Conservation (phyloP, 1,140 invertebrate genomes). For the Caenorhabditis inopinata region DNA sequence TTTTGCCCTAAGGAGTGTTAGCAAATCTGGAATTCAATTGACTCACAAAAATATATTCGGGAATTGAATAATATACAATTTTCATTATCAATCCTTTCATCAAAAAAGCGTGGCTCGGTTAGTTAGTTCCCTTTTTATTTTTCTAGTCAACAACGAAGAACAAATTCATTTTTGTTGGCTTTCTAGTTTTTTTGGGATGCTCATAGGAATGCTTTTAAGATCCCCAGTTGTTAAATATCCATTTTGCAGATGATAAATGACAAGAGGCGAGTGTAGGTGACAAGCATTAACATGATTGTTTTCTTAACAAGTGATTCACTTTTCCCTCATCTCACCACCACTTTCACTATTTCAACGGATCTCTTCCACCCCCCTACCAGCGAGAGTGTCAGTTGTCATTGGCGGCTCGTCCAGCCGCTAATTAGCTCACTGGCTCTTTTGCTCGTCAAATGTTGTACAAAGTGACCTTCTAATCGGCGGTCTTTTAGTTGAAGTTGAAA, state of each 20-base stretch:
- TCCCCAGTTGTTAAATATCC: not conserved
- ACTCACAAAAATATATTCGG: no score
- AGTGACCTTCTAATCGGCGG: constrained; percentile 31
- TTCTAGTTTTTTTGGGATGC: not conserved
- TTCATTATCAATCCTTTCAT: no score
- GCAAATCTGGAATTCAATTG: no score
- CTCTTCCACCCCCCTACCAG: not conserved
- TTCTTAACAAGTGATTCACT: constrained; percentile 22
- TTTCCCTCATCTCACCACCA: constrained; percentile 1
- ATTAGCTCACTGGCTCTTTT: constrained; percentile 22
- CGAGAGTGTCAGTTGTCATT: constrained; percentile 31
- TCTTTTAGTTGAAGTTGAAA: not conserved
- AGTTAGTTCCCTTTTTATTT: not conserved
- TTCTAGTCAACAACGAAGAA: no score
- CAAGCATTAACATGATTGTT: constrained; percentile 34
- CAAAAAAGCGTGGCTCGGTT: no score
- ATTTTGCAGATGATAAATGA: constrained; percentile 30
- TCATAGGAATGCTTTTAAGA: constrained; percentile 10
- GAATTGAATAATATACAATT: no score
- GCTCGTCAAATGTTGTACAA: constrained; percentile 21
- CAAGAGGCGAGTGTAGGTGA: constrained; percentile 8
- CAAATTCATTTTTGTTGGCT: no score
- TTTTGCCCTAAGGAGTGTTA: no score
- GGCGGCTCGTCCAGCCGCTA: constrained; percentile 25
- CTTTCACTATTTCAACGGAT: constrained; percentile 21